Evolutionary conservation across 92 coral and sea anemone genomes (phyloP).

Genomic region (Plumapathes pennacea): DNA sequence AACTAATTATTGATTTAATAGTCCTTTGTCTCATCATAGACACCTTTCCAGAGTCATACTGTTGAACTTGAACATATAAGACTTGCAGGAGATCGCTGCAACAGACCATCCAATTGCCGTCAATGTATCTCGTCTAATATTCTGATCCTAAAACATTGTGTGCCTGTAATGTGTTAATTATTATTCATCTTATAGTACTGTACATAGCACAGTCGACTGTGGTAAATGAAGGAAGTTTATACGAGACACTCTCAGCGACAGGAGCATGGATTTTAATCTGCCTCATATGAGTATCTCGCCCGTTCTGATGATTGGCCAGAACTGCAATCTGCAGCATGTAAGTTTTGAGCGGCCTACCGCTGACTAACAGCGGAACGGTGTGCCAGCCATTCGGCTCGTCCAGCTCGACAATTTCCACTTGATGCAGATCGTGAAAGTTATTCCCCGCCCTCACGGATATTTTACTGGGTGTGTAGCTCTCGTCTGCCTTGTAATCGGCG

Average conservation of each 20-base stretch:
- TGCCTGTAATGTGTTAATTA: not conserved
- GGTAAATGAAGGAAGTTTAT: constrained; percentile 85
- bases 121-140: too few species aligned
- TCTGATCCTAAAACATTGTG: too few species aligned
- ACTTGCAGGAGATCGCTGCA: too few species aligned
- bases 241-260: constrained; percentile 65
- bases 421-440: constrained; percentile 90
- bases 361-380: constrained; percentile 69
- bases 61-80: too few species aligned
- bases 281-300: constrained; percentile 96
- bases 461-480: constrained; percentile 98
- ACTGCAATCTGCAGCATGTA: constrained; percentile 94
- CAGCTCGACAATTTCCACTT: constrained; percentile 84
- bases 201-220: constrained; percentile 96
- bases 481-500: constrained; percentile 97
- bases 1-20: too few species aligned
- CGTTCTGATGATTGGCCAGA: constrained; percentile 94
- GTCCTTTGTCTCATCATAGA: too few species aligned
- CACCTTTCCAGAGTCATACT: too few species aligned
- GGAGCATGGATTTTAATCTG: constrained; percentile 98
- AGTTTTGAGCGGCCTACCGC: constrained; percentile 78
- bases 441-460: constrained; percentile 93
- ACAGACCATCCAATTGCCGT: too few species aligned
- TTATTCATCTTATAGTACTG: constrained; percentile 60
- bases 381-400: constrained; percentile 97